Percentiles rank a stretch among this genome's conserved stretches.
Evolutionary conservation across 2,797 vertebrate species (phyloP).

Genomic region (Cheirogaleus major): DNA sequence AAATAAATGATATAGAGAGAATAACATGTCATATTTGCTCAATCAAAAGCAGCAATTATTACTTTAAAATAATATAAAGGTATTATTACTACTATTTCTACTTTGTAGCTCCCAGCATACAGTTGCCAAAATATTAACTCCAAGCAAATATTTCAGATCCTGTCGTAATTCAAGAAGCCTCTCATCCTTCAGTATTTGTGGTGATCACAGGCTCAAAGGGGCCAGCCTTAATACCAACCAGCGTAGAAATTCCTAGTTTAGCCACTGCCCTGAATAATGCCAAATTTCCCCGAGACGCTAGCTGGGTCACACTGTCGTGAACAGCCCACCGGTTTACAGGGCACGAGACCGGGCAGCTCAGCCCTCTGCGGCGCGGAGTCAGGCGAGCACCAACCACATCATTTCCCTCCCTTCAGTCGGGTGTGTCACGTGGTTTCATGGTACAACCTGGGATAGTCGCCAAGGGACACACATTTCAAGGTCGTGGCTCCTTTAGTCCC

Average conservation of each 20-base stretch:
- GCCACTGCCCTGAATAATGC: neutral
- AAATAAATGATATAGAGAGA: neutral
- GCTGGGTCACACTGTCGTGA: neutral
- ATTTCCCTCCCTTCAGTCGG: neutral
- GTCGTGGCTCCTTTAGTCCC: neutral
- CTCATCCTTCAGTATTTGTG: neutral
- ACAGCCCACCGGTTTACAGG: neutral
- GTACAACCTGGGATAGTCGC: too few species aligned
- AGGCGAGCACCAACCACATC: neutral
- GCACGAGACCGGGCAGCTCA: too few species aligned
- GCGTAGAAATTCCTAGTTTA: neutral
- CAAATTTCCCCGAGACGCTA: neutral
- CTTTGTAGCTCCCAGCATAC: neutral
- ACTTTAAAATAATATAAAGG: neutral
- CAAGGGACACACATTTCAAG: neutral
- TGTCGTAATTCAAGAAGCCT: neutral
- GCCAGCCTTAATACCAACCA: neutral
- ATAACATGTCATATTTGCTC: neutral
- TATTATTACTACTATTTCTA: neutral
- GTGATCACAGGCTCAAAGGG: neutral
- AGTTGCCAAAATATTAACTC: neutral
- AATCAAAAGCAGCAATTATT: neutral
- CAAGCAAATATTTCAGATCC: neutral
- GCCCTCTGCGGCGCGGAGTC: neutral
- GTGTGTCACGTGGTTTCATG: accelerated